These are phyloP conservation scores for Pachyuromys duprasi DNA, from an alignment of 2,797 vertebrate species.

Conservation along the genomic window DNA sequence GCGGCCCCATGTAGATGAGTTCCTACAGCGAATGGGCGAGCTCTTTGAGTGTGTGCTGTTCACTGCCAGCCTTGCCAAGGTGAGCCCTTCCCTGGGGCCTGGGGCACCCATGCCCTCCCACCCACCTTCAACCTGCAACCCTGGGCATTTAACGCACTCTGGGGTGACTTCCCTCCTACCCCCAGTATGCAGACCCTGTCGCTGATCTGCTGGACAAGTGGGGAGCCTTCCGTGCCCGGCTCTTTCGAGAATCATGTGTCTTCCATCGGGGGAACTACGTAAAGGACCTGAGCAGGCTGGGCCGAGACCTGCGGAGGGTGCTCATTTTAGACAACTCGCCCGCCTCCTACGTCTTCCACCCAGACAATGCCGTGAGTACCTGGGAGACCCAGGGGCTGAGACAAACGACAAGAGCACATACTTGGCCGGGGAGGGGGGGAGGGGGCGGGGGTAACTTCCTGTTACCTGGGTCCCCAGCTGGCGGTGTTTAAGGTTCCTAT, in stretches of 20 bases:
- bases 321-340: constrained; percentile 99
- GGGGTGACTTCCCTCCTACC: background rate
- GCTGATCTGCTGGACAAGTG: constrained; percentile 97
- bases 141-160: background rate
- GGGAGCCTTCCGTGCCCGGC: constrained; percentile 95
- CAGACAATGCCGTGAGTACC: constrained; percentile 94
- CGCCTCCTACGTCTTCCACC: constrained; percentile 98
- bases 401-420: background rate
- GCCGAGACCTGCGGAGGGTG: constrained; percentile 95
- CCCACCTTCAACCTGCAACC: background rate
- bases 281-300: constrained; percentile 97
- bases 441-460: background rate
- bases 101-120: background rate
- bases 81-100: constrained; percentile 77
- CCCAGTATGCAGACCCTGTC: constrained; percentile 96
- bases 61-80: constrained; percentile 98
- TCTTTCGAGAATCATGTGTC: constrained; percentile 98
- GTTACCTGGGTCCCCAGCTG: background rate
- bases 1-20: constrained; percentile 96
- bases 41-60: constrained; percentile 98
- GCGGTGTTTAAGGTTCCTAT: background rate
- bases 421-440: too few species aligned
- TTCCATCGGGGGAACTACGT: constrained; percentile 99
- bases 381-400: fast-evolving
- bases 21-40: constrained; percentile 97